A percentile compares a stretch with the other conserved stretches of the same genome.
Conservation (phyloP, 2,113 vertebrate species). For the Amphiprion percula region DNA sequence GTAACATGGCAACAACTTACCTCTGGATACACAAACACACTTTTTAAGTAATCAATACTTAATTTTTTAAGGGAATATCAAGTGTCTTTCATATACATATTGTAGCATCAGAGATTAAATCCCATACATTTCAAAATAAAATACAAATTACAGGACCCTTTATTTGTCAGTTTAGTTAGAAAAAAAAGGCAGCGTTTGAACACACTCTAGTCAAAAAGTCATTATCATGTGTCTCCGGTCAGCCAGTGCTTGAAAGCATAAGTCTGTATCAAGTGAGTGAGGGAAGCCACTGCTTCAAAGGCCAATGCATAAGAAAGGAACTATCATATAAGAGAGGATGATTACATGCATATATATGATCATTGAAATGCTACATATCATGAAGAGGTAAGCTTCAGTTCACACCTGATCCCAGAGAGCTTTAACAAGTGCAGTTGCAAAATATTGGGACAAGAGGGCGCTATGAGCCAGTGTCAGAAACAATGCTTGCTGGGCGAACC, state of each 20-base stretch:
- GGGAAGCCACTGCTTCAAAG: neutral
- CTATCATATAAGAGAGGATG: neutral
- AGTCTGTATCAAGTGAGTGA: neutral
- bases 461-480: slow-evolving; percentile 29
- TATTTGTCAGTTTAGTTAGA: slow-evolving; percentile 24
- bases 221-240: neutral
- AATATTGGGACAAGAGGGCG: slow-evolving; percentile 46
- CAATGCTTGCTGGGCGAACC: slow-evolving; percentile 39
- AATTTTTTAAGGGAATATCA: slow-evolving; percentile 23
- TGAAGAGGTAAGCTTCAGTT: slow-evolving; percentile 4
- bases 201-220: slow-evolving; percentile 22
- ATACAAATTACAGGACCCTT: neutral
- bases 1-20: slow-evolving; percentile 64
- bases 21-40: slow-evolving; percentile 56
- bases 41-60: slow-evolving; percentile 39
- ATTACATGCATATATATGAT: slow-evolving; percentile 9
- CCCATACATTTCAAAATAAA: neutral
- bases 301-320: neutral
- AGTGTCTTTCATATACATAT: slow-evolving; percentile 20
- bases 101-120: slow-evolving; percentile 27
- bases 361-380: slow-evolving; percentile 11
- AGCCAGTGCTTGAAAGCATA: neutral
- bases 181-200: slow-evolving; percentile 37
- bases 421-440: slow-evolving; percentile 73
- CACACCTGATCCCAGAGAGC: slow-evolving; percentile 41